Evolutionary conservation across 2,888 invertebrate species (phyloP), one percentile per base, ranked within the genome.

Genomic region (Chrysolina haemoptera): DNA sequence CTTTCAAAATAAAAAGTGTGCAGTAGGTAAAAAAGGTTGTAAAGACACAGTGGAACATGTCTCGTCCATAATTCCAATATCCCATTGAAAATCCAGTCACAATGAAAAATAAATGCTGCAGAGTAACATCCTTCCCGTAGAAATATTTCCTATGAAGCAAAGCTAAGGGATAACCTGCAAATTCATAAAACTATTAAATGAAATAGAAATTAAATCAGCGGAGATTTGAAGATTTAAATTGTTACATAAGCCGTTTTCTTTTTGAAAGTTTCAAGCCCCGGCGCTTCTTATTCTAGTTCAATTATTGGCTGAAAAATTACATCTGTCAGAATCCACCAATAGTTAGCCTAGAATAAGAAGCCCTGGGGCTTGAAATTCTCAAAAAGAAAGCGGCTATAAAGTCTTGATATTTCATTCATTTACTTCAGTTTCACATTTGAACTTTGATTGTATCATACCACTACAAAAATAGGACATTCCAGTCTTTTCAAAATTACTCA

Each of bases 41-140:
- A 65, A 93, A 86, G 0, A 94, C 84, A 70, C 95, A 94, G 87
- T 98, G 98, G 75, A 94, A 89, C 78, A 94, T 90, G 69, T 93
- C 92, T 71, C 87, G 84, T 48, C 97, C 97, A 89, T 96, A 98
- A 86, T 98, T 98, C 87, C 94, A 97, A 81, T 92, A 92, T 65
- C 95, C 95, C 78, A 98, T 89, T 1, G 90, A 88, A 6, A 96
- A 84, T 14, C 98, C 97, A 76, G 91, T 90, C 0, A 89, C 22
- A 9, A 93, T 90, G 85, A 97, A 96, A 88, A 90, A 97, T 11
- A 93, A 67, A 85, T 97, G 95, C 85, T 96, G 94, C 43, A 90
- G 66, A 20, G 85, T 82, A 16, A 91, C 89, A 53, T 88, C 84
- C 80, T 90, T 90, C 16, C 90, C 90, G 82, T 91, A 91, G 1